Conservation (phyloP, 2,797 vertebrate species). For the Micromesistius poutassou region DNA sequence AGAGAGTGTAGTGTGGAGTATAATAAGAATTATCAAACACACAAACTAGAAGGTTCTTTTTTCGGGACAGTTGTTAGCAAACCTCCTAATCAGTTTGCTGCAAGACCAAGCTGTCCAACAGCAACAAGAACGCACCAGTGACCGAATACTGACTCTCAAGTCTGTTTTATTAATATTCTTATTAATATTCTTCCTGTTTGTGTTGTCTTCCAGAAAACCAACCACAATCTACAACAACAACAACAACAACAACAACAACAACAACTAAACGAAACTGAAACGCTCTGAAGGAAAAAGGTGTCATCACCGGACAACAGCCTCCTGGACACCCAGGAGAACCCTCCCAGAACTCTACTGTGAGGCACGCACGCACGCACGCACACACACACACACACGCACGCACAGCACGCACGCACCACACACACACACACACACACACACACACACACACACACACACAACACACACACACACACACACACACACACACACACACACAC, state of each 20-base stretch:
- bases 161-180: too few species aligned
- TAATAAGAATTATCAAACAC: not conserved
- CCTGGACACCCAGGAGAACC: conserved; percentile 54
- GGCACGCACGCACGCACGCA: conserved; percentile 28
- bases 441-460: conserved; percentile 10
- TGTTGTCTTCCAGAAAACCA: not conserved
- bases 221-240: not conserved
- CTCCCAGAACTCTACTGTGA: conserved; percentile 63
- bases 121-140: not conserved
- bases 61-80: not conserved
- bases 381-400: conserved; percentile 13
- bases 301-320: conserved; percentile 47
- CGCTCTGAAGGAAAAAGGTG: not conserved
- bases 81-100: not conserved
- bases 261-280: not conserved
- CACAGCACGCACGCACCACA: conserved; percentile 20
- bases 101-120: not conserved
- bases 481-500: not conserved
- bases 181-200: not conserved
- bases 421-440: conserved; percentile 14
- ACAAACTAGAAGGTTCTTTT: not conserved
- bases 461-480: conserved; percentile 6
- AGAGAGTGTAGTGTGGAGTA: not conserved
- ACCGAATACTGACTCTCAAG: too few species aligned
- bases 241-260: too few species aligned